Conservation (phyloP, 2,888 invertebrate species). For the Trichogramma evanescens region DNA sequence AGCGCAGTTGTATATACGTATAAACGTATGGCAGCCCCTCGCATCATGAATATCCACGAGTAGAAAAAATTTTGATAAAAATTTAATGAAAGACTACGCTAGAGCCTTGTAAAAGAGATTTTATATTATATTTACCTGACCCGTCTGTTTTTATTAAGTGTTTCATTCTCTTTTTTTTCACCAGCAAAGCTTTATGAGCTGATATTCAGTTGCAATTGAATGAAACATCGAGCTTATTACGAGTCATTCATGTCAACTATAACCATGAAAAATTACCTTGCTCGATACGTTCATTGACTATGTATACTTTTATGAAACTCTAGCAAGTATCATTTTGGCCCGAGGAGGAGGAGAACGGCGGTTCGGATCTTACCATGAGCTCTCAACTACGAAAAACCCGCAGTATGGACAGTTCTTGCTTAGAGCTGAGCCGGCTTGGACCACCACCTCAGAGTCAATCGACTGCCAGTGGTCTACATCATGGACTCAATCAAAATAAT, state of each 20-base stretch:
- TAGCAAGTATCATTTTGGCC: slow-evolving; percentile 77
- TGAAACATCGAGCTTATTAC: too few relatives aligned
- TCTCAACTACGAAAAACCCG: slow-evolving; percentile 79
- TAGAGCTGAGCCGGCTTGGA: slow-evolving; percentile 61
- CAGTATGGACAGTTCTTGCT: slow-evolving; percentile 81
- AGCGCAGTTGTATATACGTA: too few relatives aligned
- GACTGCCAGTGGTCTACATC: slow-evolving; percentile 40
- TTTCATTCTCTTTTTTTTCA: not conserved
- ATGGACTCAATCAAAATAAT: slow-evolving; percentile 22
- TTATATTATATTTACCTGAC: too few relatives aligned
- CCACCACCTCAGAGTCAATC: slow-evolving; percentile 37
- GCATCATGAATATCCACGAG: too few relatives aligned
- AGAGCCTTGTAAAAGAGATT: too few relatives aligned
- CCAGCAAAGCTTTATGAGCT: not conserved
- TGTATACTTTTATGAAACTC: slow-evolving; percentile 21
- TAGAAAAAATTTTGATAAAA: too few relatives aligned
- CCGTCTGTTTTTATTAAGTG: too few relatives aligned
- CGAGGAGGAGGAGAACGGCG: slow-evolving; percentile 66
- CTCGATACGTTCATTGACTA: not conserved
- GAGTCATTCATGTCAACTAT: too few relatives aligned
- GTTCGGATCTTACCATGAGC: slow-evolving; percentile 67
- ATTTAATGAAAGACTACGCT: too few relatives aligned
- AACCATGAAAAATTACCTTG: too few relatives aligned
- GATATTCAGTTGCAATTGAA: not conserved
- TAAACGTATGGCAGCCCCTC: too few relatives aligned